Conservation (phyloP, 2,888 invertebrate species). For the Gryllus longicercus region DNA sequence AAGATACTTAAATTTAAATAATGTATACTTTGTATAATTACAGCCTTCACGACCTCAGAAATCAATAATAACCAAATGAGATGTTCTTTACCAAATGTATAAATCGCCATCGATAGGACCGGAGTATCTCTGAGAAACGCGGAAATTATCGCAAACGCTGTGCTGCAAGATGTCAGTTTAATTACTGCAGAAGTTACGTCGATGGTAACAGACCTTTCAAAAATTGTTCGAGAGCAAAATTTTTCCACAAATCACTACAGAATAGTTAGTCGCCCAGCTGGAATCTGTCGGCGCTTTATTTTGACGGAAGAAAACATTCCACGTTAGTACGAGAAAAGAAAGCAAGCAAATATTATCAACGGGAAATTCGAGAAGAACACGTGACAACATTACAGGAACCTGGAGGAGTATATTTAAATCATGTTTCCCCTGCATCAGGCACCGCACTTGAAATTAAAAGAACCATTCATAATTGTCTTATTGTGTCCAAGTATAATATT, state of each 20-base stretch:
- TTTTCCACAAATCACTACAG: no score
- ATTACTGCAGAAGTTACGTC: not conserved
- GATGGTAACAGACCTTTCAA: no score
- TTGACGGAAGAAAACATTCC: not conserved
- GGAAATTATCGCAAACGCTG: not conserved
- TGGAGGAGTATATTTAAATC: not conserved
- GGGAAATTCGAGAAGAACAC: not conserved
- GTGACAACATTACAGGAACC: no score
- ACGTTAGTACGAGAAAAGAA: not conserved
- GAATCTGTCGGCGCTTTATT: not conserved
- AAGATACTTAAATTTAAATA: no score
- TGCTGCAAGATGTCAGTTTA: not conserved
- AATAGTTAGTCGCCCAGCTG: not conserved
- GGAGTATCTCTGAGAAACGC: not conserved
- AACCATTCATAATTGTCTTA: no score
- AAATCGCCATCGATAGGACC: not conserved
- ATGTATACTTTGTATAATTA: no score
- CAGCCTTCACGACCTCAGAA: no score
- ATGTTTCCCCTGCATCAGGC: not conserved
- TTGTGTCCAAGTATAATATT: no score
- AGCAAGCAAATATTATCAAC: not conserved
- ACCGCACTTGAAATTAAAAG: no score
- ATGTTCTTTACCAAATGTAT: not conserved
- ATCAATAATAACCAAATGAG: not conserved
- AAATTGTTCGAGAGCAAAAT: no score